These are phyloP conservation scores for Coregonus clupeaformis DNA, from an alignment of 2,113 vertebrate species.

Conservation along the genomic window DNA sequence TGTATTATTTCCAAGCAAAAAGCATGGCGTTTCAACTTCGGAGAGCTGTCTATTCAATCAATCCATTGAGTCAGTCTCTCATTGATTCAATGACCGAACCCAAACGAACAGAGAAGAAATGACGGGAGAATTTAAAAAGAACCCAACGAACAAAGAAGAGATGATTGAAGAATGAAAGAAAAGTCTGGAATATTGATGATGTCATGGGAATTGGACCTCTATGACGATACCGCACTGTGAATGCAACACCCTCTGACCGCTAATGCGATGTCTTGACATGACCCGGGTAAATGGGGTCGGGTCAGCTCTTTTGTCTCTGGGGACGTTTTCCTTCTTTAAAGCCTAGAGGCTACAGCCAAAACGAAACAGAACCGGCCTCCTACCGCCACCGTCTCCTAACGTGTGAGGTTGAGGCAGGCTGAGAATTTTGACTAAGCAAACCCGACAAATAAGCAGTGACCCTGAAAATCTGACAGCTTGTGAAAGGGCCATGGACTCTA, in stretches of 20 bases:
- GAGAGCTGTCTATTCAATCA: background rate
- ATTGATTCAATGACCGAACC: background rate
- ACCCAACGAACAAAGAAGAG: no score
- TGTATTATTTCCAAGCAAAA: no score
- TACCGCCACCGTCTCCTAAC: background rate
- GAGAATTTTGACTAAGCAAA: background rate
- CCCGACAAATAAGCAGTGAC: conserved; percentile 1
- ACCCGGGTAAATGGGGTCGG: conserved; percentile 46
- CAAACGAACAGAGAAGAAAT: background rate
- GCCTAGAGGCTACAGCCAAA: background rate
- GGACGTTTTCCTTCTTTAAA: no score
- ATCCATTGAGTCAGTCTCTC: background rate
- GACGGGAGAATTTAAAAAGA: no score
- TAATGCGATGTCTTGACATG: conserved; percentile 36
- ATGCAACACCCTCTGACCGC: conserved; percentile 44
- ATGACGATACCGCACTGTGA: conserved; percentile 33
- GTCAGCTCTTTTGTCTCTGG: conserved; percentile 55
- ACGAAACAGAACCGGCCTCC: background rate
- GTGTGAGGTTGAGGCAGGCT: no score
- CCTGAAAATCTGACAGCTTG: conserved; percentile 1
- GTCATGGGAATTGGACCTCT: conserved; percentile 55
- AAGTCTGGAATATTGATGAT: conserved; percentile 14
- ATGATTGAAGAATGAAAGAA: no score
- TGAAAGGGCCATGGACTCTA: background rate
- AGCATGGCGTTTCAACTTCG: no score